Evolutionary conservation across 2,113 vertebrate species (phyloP).

Genomic region (Jacana jacana): DNA sequence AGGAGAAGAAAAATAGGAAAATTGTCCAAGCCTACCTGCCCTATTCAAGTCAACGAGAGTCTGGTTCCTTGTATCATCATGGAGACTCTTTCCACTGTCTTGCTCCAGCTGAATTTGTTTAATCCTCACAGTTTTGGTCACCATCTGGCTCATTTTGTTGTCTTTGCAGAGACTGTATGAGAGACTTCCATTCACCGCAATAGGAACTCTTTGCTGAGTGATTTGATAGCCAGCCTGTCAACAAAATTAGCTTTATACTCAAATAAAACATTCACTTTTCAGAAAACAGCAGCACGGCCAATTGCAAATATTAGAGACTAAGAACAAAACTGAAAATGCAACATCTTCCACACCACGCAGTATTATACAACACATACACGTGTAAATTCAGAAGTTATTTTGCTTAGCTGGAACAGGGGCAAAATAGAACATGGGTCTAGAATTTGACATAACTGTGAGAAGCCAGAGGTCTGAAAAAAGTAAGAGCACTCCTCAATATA

Average conservation of each 20-base stretch:
- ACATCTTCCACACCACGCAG: not conserved
- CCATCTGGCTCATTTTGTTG: conserved; percentile 73
- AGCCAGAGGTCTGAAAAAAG: not conserved
- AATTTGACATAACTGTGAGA: not conserved
- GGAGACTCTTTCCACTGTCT: conserved; percentile 97
- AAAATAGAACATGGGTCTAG: not conserved
- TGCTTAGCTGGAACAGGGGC: not conserved
- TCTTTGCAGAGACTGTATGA: conserved; percentile 77
- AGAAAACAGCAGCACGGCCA: not conserved
- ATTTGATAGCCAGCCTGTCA: conserved; percentile 96
- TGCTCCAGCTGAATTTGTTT: conserved; percentile 98
- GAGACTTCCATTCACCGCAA: conserved; percentile 86
- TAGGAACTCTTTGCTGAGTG: conserved; percentile 91
- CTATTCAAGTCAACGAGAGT: conserved; percentile 94
- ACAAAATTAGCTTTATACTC: conserved; percentile 7
- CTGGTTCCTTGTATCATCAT: conserved; percentile 83
- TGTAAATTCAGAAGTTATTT: not conserved
- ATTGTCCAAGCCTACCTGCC: conserved; percentile 80
- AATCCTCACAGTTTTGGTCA: conserved; percentile 81
- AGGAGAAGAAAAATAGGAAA: not conserved
- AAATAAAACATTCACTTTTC: conserved; percentile 2
- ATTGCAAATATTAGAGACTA: not conserved
- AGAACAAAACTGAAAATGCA: not conserved
- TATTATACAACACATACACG: not conserved
- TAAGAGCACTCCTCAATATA: not conserved